Evolutionary conservation across 2,888 invertebrate species (phyloP), one percentile per base, ranked within the genome.

Genomic region (Spodoptera littoralis): DNA sequence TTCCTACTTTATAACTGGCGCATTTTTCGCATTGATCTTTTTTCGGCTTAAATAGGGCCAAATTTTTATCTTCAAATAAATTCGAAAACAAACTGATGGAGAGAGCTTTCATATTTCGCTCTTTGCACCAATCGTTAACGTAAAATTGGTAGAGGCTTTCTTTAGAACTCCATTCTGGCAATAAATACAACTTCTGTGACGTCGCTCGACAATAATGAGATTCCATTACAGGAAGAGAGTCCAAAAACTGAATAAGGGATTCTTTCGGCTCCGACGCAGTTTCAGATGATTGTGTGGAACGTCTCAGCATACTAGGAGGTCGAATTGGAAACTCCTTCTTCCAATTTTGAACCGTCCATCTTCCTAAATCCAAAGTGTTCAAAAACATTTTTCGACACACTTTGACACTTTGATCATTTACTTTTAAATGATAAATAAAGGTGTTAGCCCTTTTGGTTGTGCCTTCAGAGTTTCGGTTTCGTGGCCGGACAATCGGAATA

Each of bases 1-100:
- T 50, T 36, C 57, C 58, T 3, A 64, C 69, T 46, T 70, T 73
- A 54, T 69, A 73, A 6, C 71, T 67, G 1, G 43, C 42, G 22
- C 24, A 47, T 58, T 62, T 76, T 48, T 64, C 60, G 48, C 60
- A 60, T 27, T 53, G 60, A 43, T 61, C 50, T 55, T 55, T 61
- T 51, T 55, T 55, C 12, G 55, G 50, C 41, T 46, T 41, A n/a
- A n/a, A n/a, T n/a, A 61, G 41, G 41, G 46, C 45, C 3, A 62
- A 46, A 27, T 61, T 56, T 51, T 61, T 50, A 4, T 50, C 41
- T 49, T 55, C 50, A 13, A 60, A 42, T 44, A 22, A 27, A 27
- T 49, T 54, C 24, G 41, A 41, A 56, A 56, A 56, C 22, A n/a
- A 41, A 47, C 24, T 47, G 22, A 55, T 56, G 24, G 46, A 47